Evolutionary conservation across 2,797 vertebrate genomes (phyloP).

Genomic region (Falco naumanni): DNA sequence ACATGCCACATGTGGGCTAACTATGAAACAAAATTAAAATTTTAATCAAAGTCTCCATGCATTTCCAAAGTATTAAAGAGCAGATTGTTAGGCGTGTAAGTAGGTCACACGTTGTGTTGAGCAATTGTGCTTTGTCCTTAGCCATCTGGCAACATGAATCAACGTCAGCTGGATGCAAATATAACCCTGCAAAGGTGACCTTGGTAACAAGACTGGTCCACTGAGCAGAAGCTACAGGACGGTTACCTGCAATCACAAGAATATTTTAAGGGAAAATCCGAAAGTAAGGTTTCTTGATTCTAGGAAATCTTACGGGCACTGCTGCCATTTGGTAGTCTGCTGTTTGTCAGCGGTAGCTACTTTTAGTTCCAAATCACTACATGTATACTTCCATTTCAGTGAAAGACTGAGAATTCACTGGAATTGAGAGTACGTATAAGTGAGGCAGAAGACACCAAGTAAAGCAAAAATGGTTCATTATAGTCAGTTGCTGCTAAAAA

Average conservation of each 20-base stretch:
- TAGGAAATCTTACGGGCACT: neutral
- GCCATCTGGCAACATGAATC: constrained; percentile 89
- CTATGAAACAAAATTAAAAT: constrained; percentile 74
- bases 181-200: constrained; percentile 80
- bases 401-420: neutral
- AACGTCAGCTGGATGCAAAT: constrained; percentile 83
- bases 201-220: constrained; percentile 57
- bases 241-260: constrained; percentile 34
- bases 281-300: neutral
- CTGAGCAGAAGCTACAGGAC: constrained; percentile 26
- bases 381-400: neutral
- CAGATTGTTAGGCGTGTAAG: constrained; percentile 83
- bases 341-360: neutral
- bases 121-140: constrained; percentile 77
- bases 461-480: neutral
- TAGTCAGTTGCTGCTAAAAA: neutral
- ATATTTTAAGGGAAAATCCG: neutral
- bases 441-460: neutral
- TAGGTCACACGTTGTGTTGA: constrained; percentile 87
- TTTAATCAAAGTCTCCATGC: constrained; percentile 81
- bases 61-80: constrained; percentile 73
- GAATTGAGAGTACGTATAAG: neutral
- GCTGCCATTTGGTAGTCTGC: neutral
- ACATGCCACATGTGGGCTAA: constrained; percentile 43
- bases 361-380: neutral